Base-by-base conservation (phyloP, 23 tunicate species). In the Ciona savignyi region DNA sequence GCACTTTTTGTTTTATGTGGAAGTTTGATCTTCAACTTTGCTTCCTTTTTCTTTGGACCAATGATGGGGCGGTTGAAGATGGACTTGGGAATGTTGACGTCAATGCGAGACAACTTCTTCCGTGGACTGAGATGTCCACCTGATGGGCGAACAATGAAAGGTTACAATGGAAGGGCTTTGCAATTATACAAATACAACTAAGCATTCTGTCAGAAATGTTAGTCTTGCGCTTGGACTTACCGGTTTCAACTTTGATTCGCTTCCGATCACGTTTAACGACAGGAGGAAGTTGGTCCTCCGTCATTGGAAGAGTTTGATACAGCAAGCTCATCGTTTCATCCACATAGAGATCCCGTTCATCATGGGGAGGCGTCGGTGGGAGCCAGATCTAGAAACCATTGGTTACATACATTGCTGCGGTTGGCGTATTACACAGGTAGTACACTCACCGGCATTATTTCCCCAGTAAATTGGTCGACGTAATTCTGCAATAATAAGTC, bases 281-380 rank as follows among this genome's bases (percentile, higher is more conserved):
- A 60, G 75, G 34, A 22, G 97, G 85, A 19, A 86, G 93, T 24
- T 78, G 74, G 25, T 81, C 85, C 29, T 84, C 91, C 19, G 72
- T 11, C 80, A 86, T 78, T 29, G 81, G 77, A 4, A 31, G 35
- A 22, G 80, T 51, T 35, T 32, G 29, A 67, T 91, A 91, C 20
- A 91, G 82, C 3, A 84, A 61, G 51, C 32, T 32, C 69, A 32
- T 31, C 25, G 73, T 32, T 2, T 74, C 69, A 62, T 91, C 97
- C 27, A 84, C 30, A 72, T 91, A 91, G 33, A 75, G 31, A 30
- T 84, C 90, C 33, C 65, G 71, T 32, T 91, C 97, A 56, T 80
- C 97, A 26, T 77, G 87, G 25, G 97, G 97, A 4, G 97, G 97
- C 11, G 97, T 91, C 2, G 97, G 97, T 4, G 97, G 97, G 35